Evolutionary conservation across 1,140 invertebrate species (phyloP).

Genomic region (Stegodyphus mimosarum): DNA sequence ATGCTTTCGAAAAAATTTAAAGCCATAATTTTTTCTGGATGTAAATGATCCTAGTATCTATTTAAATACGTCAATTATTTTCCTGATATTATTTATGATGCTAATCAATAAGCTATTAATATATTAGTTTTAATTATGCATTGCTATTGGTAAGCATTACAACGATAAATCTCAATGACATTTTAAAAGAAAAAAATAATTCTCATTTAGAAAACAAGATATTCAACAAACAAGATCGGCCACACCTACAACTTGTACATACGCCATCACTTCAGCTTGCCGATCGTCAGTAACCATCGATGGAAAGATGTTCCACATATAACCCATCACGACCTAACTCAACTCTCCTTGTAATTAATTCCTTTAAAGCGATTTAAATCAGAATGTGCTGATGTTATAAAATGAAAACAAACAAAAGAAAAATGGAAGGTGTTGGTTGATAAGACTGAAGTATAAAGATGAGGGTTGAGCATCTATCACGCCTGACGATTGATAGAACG

Average conservation of each 20-base stretch:
- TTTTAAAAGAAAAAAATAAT: too few relatives aligned
- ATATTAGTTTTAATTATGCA: conserved; percentile 10
- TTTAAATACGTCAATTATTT: too few relatives aligned
- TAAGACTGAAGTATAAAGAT: conserved; percentile 2
- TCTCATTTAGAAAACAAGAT: too few relatives aligned
- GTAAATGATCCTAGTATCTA: too few relatives aligned
- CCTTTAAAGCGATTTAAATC: conserved; percentile 11
- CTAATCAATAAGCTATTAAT: not conserved
- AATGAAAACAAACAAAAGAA: not conserved
- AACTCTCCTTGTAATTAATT: conserved; percentile 34
- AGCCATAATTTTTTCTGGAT: too few relatives aligned
- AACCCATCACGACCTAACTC: not conserved
- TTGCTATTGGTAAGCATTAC: not conserved
- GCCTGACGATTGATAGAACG: conserved; percentile 11
- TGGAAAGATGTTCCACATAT: not conserved
- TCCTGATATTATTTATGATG: too few relatives aligned
- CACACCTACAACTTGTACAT: too few relatives aligned
- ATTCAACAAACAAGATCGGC: too few relatives aligned
- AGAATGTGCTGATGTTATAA: not conserved
- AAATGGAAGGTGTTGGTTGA: not conserved
- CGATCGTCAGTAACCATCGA: too few relatives aligned
- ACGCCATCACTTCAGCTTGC: too few relatives aligned
- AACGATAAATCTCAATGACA: too few relatives aligned
- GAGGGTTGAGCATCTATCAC: conserved; percentile 15
- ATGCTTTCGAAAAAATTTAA: too few relatives aligned